phyloP scores from a whole-genome alignment of 2,888 invertebrate species.

The Lycia hirtaria region DNA sequence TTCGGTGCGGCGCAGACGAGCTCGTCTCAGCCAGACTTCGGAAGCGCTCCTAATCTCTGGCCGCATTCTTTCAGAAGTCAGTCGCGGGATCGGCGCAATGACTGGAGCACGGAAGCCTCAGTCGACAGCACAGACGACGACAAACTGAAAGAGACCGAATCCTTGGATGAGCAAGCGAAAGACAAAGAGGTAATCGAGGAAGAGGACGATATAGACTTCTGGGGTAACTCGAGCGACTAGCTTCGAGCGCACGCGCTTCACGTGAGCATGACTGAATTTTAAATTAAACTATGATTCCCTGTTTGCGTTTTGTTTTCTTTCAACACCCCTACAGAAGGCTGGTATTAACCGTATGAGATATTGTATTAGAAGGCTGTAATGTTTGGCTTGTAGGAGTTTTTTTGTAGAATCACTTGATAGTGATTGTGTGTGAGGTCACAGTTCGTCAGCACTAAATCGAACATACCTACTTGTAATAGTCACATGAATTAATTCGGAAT shows the following conservation, averaged over 20 bases:
- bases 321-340: constrained; percentile 54
- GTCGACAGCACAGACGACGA: constrained; percentile 60
- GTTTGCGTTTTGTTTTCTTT: constrained; percentile 69
- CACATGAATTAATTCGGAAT: constrained; percentile 13
- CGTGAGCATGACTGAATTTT: constrained; percentile 76
- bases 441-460: constrained; percentile 7
- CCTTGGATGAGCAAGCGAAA: constrained; percentile 76
- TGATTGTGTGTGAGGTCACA: constrained; percentile 9
- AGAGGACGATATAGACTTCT: constrained; percentile 73
- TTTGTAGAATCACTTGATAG: constrained; percentile 27
- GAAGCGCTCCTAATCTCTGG: constrained; percentile 81
- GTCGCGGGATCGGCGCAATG: constrained; percentile 71
- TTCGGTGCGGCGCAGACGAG: constrained; percentile 72
- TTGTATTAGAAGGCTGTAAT: constrained; percentile 57
- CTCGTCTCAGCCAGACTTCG: constrained; percentile 58
- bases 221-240: constrained; percentile 78
- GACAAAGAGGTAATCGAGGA: constrained; percentile 73
- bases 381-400: constrained; percentile 64
- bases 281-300: constrained; percentile 71
- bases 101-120: constrained; percentile 64
- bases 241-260: constrained; percentile 72
- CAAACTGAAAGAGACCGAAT: constrained; percentile 62
- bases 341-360: constrained; percentile 48
- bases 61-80: constrained; percentile 85
- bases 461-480: constrained; percentile 17